Conservation (phyloP, 2,888 invertebrate species). For the Sminthurides aquaticus region DNA sequence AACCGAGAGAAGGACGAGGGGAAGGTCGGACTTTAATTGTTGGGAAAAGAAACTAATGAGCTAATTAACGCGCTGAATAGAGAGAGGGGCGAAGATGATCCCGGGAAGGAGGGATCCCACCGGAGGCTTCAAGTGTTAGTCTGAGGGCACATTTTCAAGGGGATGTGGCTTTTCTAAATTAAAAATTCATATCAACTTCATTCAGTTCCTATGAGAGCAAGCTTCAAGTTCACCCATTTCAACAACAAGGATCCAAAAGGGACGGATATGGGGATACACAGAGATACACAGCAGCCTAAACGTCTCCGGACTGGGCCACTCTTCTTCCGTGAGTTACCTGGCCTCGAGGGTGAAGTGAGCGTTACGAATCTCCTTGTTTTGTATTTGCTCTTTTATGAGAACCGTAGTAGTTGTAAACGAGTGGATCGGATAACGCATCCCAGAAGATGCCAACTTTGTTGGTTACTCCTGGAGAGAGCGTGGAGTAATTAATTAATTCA, state of each 20-base stretch:
- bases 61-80: neutral
- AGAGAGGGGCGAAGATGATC: too few species aligned
- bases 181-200: neutral
- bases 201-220: too few species aligned
- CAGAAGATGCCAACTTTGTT: too few species aligned
- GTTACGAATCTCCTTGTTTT: neutral
- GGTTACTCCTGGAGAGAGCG: neutral
- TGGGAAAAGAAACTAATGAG: neutral
- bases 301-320: too few species aligned
- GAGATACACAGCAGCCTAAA: too few species aligned
- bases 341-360: neutral
- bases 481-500: neutral
- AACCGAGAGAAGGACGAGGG: neutral
- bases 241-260: too few species aligned
- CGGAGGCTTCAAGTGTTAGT: neutral
- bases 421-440: too few species aligned
- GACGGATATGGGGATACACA: too few species aligned
- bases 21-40: neutral
- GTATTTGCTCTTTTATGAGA: neutral
- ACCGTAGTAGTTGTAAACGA: too few species aligned
- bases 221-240: too few species aligned
- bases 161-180: neutral
- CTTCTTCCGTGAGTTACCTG: too few species aligned
- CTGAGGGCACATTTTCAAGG: neutral
- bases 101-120: too few species aligned